These are phyloP conservation scores for Scaptomyza cyrtandrae DNA, from an alignment of 2,888 invertebrate species.

Conservation along the genomic window DNA sequence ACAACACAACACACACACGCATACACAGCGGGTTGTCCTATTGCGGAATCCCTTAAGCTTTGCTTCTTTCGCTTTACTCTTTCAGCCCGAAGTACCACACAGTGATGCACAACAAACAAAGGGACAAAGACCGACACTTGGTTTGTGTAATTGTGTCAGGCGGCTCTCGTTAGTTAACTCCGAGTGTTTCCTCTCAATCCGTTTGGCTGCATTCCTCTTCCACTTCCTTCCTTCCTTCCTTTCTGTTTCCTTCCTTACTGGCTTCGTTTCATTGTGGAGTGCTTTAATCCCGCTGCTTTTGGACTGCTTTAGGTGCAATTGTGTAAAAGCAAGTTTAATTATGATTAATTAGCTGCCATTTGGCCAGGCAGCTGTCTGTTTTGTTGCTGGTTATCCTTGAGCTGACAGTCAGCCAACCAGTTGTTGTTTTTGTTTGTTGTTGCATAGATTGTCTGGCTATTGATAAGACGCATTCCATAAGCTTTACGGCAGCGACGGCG, in stretches of 20 bases:
- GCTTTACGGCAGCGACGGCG: slow-evolving; percentile 50
- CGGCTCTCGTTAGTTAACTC: slow-evolving; percentile 53
- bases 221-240: background rate
- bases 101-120: no score
- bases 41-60: slow-evolving; percentile 14
- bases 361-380: slow-evolving; percentile 22
- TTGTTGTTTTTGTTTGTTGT: background rate
- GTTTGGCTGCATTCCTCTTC: background rate
- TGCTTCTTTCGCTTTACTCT: background rate
- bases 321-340: slow-evolving; percentile 60
- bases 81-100: no score
- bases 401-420: slow-evolving; percentile 52
- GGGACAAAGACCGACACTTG: slow-evolving; percentile 15
- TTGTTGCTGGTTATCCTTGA: slow-evolving; percentile 60
- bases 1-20: no score
- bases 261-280: background rate
- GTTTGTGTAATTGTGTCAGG: slow-evolving; percentile 60
- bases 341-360: slow-evolving; percentile 66
- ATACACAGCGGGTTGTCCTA: slow-evolving; percentile 35
- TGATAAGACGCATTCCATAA: slow-evolving; percentile 71
- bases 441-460: slow-evolving; percentile 58
- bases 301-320: slow-evolving; percentile 31
- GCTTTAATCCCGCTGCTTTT: background rate
- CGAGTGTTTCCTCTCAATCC: slow-evolving; percentile 7
- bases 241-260: background rate